These are phyloP conservation scores for Pandemis corylana DNA, from an alignment of 2,888 invertebrate species.

Conservation along the genomic window DNA sequence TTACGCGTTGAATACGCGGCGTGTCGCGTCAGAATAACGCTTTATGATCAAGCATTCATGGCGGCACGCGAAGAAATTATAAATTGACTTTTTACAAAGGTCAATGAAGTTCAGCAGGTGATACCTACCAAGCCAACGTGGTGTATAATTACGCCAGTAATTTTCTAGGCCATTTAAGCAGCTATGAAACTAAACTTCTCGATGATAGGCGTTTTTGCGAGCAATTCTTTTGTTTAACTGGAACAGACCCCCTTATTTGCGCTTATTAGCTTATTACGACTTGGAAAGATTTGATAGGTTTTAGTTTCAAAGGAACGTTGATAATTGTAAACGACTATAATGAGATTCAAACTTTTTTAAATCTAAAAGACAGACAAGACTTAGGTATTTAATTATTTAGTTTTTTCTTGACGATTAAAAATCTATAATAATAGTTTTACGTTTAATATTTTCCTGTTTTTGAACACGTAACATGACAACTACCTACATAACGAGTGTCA, in stretches of 20 bases:
- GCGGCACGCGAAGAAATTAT: conserved; percentile 18
- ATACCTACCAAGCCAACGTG: conserved; percentile 18
- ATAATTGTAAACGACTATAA: not conserved
- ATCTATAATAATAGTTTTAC: too few species aligned
- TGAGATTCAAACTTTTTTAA: not conserved
- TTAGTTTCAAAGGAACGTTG: not conserved
- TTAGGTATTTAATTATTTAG: too few species aligned
- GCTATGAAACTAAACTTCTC: conserved; percentile 9
- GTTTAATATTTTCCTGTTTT: too few species aligned
- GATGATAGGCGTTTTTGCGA: conserved; percentile 5
- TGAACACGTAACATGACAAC: too few species aligned
- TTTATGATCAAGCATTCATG: not conserved
- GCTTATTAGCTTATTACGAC: not conserved
- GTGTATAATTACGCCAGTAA: conserved; percentile 15
- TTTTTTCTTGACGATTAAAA: not conserved
- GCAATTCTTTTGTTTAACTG: not conserved
- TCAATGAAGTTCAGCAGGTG: conserved; percentile 38
- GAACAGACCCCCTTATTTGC: not conserved
- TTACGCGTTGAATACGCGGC: too few species aligned
- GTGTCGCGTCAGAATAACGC: not conserved
- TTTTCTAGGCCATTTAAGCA: conserved; percentile 23
- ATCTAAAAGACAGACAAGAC: not conserved
- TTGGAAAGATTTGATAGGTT: not conserved
- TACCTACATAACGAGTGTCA: too few species aligned
- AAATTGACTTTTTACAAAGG: conserved; percentile 24